Evolutionary conservation across 2,113 vertebrate genomes (phyloP).

Genomic region (Herpailurus yagouaroundi): DNA sequence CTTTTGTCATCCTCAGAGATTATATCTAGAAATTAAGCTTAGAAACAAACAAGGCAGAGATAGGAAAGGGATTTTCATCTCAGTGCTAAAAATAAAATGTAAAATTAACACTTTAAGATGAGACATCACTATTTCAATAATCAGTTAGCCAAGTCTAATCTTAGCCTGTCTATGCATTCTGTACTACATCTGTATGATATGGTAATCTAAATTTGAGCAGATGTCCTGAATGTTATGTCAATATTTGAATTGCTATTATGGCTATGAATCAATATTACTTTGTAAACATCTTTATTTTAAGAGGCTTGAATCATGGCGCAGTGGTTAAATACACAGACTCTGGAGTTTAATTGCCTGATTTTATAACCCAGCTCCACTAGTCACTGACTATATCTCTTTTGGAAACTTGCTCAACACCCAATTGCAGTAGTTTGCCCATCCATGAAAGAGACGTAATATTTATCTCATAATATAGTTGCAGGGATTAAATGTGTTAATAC

Average conservation of each 20-base stretch:
- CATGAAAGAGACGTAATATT: not conserved
- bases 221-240: conserved; percentile 46
- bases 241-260: conserved; percentile 58
- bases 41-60: not conserved
- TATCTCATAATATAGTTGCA: not conserved
- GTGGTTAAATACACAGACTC: conserved; percentile 15
- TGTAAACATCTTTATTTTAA: conserved; percentile 63
- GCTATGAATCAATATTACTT: conserved; percentile 37
- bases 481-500: not conserved
- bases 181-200: not conserved
- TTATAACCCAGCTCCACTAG: not conserved
- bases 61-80: conserved; percentile 6
- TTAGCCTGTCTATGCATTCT: not conserved
- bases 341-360: conserved; percentile 1
- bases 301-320: conserved; percentile 12
- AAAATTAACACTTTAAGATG: not conserved
- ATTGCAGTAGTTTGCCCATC: not conserved
- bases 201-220: conserved; percentile 46
- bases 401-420: not conserved
- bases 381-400: not conserved
- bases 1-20: not conserved
- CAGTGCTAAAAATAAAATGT: not conserved
- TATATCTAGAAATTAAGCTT: not conserved
- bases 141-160: not conserved
- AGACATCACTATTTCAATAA: conserved; percentile 3